Percentiles rank a stretch among this genome's conserved stretches.
Conservation (phyloP, 92 coral and sea anemone species). For the Anthopleura xanthogrammica region DNA sequence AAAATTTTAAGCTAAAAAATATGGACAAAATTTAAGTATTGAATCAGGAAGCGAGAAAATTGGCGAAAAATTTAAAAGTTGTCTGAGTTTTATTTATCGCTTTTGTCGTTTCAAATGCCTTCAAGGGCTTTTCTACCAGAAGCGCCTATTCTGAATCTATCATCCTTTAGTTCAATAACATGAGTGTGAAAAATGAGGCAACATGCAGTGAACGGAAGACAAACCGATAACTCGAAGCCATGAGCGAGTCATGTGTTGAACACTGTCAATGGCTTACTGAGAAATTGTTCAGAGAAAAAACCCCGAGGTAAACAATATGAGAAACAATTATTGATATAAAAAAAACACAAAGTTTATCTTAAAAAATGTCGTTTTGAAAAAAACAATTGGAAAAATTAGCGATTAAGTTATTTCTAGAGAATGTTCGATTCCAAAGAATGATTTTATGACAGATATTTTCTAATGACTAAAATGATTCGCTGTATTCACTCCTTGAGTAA, state of each 20-base stretch:
- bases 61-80: neutral
- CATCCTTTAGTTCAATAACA: neutral
- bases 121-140: neutral
- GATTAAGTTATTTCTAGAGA: neutral
- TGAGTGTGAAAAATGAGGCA: neutral
- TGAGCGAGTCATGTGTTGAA: neutral
- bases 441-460: neutral
- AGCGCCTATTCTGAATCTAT: neutral
- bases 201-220: neutral
- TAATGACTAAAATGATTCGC: neutral
- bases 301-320: neutral
- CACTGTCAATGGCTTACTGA: neutral
- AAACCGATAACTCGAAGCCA: neutral
- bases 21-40: neutral
- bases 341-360: neutral
- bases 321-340: neutral
- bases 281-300: neutral
- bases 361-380: neutral
- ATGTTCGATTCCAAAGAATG: neutral
- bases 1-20: neutral
- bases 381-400: neutral
- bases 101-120: neutral
- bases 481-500: neutral
- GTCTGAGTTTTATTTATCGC: neutral
- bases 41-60: neutral